These are phyloP conservation scores for Plagodis dolabraria DNA, from an alignment of 2,888 invertebrate genomes.

Conservation along the genomic window DNA sequence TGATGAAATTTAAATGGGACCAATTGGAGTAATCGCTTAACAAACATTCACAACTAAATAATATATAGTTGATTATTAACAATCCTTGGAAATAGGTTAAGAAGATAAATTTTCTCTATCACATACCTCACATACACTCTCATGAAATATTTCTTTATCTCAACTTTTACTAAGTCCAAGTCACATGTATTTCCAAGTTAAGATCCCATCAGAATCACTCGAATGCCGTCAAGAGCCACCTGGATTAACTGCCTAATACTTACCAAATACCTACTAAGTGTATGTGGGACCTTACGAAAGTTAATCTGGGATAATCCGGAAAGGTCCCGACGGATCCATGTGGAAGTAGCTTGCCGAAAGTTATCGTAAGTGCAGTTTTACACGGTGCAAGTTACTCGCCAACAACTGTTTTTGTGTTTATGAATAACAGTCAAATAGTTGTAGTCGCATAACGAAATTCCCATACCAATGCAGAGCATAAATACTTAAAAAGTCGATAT, in stretches of 20 bases:
- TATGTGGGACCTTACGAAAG: constrained; percentile 28
- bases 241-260: constrained; percentile 27
- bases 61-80: too few relatives aligned
- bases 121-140: too few relatives aligned
- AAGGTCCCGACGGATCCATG: constrained; percentile 19
- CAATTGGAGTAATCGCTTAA: too few relatives aligned
- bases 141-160: not conserved
- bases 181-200: constrained; percentile 2
- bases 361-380: constrained; percentile 4
- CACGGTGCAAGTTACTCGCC: not conserved
- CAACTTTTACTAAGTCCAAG: not conserved
- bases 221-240: constrained; percentile 15
- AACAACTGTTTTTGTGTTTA: too few relatives aligned
- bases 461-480: too few relatives aligned
- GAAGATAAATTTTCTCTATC: too few relatives aligned
- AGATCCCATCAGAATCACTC: constrained; percentile 25
- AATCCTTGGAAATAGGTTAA: too few relatives aligned
- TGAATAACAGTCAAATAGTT: too few relatives aligned
- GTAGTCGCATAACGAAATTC: too few relatives aligned
- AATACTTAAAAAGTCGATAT: too few relatives aligned
- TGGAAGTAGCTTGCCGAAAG: constrained; percentile 14
- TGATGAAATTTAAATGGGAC: too few relatives aligned
- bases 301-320: constrained; percentile 30
- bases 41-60: too few relatives aligned
- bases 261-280: constrained; percentile 33